Percentiles rank a stretch among this genome's conserved stretches.
Conservation (phyloP, 64 coral and sea anemone genomes). For the Dendrophyllia cribrosa region DNA sequence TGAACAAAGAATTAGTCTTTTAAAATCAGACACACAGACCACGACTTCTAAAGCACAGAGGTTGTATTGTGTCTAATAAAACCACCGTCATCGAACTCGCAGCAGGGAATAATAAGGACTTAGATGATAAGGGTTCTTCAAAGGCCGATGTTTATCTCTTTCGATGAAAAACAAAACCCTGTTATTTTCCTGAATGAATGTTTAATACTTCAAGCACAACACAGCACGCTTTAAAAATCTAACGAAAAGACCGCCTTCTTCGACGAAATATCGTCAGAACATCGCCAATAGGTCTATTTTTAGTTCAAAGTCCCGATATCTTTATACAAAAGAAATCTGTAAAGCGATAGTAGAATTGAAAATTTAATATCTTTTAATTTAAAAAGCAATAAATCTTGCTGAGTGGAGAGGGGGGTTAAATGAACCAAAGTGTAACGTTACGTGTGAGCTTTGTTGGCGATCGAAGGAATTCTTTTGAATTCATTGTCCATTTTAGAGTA, state of each 20-base stretch:
- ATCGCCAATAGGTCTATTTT: too few species aligned
- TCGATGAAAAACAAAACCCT: constrained; percentile 28
- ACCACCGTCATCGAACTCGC: background rate
- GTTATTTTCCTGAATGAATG: constrained; percentile 25
- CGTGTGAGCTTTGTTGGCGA: background rate
- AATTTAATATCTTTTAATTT: constrained; percentile 13
- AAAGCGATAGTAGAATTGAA: background rate
- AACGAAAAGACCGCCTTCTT: too few species aligned
- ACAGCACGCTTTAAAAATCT: background rate
- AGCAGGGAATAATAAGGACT: constrained; percentile 13
- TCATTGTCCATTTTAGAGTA: background rate
- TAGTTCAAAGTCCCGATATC: too few species aligned
- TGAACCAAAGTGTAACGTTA: background rate
- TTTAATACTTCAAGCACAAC: background rate
- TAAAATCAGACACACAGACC: background rate
- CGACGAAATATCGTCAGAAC: too few species aligned
- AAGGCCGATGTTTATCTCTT: constrained; percentile 26
- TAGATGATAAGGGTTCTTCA: constrained; percentile 16
- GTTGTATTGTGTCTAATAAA: constrained; percentile 15
- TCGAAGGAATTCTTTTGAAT: background rate
- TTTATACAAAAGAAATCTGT: background rate
- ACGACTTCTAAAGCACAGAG: background rate
- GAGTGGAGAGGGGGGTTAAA: too few species aligned
- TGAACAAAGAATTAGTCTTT: constrained; percentile 1
- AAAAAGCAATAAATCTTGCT: constrained; percentile 36